phyloP scores from a whole-genome alignment of 2,113 vertebrate species.

The Alethe castanea region DNA sequence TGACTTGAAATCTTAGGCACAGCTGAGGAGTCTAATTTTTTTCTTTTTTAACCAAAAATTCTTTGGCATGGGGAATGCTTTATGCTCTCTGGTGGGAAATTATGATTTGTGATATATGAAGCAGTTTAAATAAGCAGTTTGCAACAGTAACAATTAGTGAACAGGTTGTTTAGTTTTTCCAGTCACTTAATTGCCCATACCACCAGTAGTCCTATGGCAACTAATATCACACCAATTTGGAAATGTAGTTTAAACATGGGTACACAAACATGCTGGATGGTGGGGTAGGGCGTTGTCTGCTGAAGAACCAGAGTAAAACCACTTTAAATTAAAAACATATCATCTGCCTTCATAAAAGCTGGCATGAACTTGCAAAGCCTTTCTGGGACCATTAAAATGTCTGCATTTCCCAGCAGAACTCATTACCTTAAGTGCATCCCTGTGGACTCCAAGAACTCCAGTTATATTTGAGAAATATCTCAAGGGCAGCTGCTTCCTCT shows the following conservation, averaged over 20 bases:
- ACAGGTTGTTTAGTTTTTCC: neutral
- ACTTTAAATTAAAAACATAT: neutral
- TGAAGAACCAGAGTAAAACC: neutral
- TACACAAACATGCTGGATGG: neutral
- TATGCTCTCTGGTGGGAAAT: neutral
- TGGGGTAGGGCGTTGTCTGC: neutral
- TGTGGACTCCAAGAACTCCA: neutral
- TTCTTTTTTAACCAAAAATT: neutral
- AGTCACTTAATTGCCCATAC: neutral
- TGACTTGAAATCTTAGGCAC: neutral
- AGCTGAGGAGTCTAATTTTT: neutral
- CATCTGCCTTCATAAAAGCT: neutral
- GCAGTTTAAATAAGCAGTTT: neutral
- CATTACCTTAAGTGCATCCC: neutral
- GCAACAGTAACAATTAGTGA: neutral
- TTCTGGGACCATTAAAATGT: neutral
- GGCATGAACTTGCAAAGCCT: neutral
- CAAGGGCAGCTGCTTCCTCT: neutral
- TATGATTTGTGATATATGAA: neutral
- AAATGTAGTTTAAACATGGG: neutral
- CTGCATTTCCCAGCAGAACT: neutral
- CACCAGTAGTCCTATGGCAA: neutral
- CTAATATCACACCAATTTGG: neutral
- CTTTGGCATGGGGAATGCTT: neutral
- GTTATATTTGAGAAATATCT: neutral